Evolutionary conservation across 1,140 invertebrate genomes (phyloP).

Genomic region (Psilanteris sp.): DNA sequence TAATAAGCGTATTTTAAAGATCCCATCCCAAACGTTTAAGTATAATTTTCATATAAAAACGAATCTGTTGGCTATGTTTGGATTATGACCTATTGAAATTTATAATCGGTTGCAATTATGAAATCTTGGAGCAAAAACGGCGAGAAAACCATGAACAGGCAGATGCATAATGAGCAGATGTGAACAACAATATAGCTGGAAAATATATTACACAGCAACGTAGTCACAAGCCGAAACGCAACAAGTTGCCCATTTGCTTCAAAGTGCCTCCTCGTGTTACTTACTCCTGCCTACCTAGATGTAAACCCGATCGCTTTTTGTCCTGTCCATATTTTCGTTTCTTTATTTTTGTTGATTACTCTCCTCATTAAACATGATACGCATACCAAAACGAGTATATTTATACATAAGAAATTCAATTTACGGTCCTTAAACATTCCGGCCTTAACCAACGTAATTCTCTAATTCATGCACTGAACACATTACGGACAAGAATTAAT

Average conservation of each 20-base stretch:
- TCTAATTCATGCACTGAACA: too few relatives aligned
- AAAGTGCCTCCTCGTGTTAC: slow-evolving; percentile 65
- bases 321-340: slow-evolving; percentile 18
- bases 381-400: too few relatives aligned
- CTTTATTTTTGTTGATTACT: slow-evolving; percentile 15
- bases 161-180: slow-evolving; percentile 57
- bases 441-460: too few relatives aligned
- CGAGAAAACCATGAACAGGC: slow-evolving; percentile 29
- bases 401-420: too few relatives aligned
- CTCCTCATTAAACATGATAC: background rate
- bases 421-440: too few relatives aligned
- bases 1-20: too few relatives aligned
- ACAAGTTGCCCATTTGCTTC: slow-evolving; percentile 77
- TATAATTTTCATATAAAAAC: too few relatives aligned
- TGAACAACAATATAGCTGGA: slow-evolving; percentile 55
- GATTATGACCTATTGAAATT: too few relatives aligned
- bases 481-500: too few relatives aligned
- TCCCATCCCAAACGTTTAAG: too few relatives aligned
- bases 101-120: too few relatives aligned
- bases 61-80: too few relatives aligned
- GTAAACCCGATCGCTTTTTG: slow-evolving; percentile 57
- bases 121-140: slow-evolving; percentile 25
- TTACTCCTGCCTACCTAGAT: slow-evolving; percentile 61
- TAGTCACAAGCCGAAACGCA: slow-evolving; percentile 70
- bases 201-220: slow-evolving; percentile 69